Conservation (phyloP, 2,888 invertebrate species). For the Netelia inedita region DNA sequence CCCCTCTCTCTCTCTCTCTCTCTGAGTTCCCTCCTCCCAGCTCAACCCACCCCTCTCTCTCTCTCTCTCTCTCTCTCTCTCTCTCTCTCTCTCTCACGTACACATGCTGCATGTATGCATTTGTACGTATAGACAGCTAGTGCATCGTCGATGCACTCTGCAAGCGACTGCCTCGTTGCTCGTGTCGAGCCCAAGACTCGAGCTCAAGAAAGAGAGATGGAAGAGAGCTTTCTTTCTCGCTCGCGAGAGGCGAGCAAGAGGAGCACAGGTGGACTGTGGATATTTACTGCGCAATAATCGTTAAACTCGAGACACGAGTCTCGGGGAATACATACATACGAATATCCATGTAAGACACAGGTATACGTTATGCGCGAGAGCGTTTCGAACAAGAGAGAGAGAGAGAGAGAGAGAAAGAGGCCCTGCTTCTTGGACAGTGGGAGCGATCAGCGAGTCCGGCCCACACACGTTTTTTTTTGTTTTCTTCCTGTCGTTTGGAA, state of each 20-base stretch:
- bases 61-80: slow-evolving; percentile 20
- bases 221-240: slow-evolving; percentile 27
- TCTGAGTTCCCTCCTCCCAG: slow-evolving; percentile 2
- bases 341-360: slow-evolving; percentile 2
- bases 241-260: slow-evolving; percentile 54
- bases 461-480: slow-evolving; percentile 51
- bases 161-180: slow-evolving; percentile 34
- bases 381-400: slow-evolving; percentile 15
- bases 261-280: slow-evolving; percentile 76
- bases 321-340: slow-evolving; percentile 45
- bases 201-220: slow-evolving; percentile 15
- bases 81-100: slow-evolving; percentile 29
- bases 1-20: slow-evolving; percentile 36
- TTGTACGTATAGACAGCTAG: slow-evolving; percentile 36
- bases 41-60: slow-evolving; percentile 31
- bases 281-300: slow-evolving; percentile 81
- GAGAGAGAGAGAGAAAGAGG: too few species aligned
- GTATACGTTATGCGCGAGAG: slow-evolving; percentile 12
- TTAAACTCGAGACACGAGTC: slow-evolving; percentile 76
- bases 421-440: slow-evolving; percentile 39
- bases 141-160: slow-evolving; percentile 41
- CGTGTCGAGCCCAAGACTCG: background rate
- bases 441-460: slow-evolving; percentile 59
- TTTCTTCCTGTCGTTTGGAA: background rate
- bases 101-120: slow-evolving; percentile 19